phyloP scores from a whole-genome alignment of 2,888 invertebrate genomes.

The Acanthococcus lagerstroemiae region DNA sequence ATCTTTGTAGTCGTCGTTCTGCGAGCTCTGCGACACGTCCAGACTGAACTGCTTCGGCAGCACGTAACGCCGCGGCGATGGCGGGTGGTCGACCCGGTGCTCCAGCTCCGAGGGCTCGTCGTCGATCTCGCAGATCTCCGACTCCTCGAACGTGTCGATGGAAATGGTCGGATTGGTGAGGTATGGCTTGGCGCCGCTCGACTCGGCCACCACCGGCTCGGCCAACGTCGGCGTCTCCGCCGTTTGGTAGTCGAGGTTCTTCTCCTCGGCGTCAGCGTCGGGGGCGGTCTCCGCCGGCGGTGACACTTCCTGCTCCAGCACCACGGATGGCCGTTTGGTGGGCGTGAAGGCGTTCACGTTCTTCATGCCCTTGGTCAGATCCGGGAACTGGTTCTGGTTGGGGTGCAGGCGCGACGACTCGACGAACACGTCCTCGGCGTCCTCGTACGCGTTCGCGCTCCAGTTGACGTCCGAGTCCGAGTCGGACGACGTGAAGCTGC shows the following conservation, averaged over 20 bases:
- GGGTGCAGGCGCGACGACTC: constrained; percentile 1
- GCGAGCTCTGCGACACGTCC: constrained; percentile 63
- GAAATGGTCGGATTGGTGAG: constrained; percentile 10
- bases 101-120: constrained; percentile 29
- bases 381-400: constrained; percentile 6
- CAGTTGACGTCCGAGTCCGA: constrained; percentile 13
- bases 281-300: background rate
- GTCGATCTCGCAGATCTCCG: constrained; percentile 32
- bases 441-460: background rate
- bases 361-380: background rate
- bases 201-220: background rate
- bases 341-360: background rate
- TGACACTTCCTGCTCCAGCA: background rate
- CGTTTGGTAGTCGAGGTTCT: background rate
- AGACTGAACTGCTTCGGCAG: constrained; percentile 54
- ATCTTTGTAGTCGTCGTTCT: constrained; percentile 51
- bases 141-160: constrained; percentile 34
- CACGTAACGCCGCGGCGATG: constrained; percentile 48
- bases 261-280: background rate
- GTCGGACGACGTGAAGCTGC: background rate
- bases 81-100: constrained; percentile 46
- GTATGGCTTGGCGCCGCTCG: background rate
- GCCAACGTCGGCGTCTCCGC: background rate
- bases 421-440: constrained; percentile 15
- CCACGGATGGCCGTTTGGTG: background rate